Evolutionary conservation across 2,888 invertebrate genomes (phyloP), one percentile per base, ranked within the genome.

Genomic region (Octodonta nipae): DNA sequence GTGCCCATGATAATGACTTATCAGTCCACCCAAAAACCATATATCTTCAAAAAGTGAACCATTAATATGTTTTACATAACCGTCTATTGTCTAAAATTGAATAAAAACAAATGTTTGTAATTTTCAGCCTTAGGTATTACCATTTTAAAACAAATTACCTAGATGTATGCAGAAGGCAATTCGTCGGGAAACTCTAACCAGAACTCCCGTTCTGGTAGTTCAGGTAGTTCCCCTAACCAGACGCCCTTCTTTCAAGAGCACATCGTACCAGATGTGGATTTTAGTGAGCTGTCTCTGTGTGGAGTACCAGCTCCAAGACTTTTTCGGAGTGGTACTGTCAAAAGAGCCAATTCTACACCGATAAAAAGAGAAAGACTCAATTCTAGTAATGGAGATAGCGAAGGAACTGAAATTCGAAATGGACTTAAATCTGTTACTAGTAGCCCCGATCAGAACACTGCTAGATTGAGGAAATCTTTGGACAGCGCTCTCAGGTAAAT

Each of bases 291-390:
- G 12, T 50, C 52, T 6, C 41, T 58, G 24, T 55, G 51, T 29
- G 56, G 56, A n/a, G 45, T 44, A 14, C 43, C 50, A 11, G 52
- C 49, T n/a, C 47, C 47, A n/a, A 50, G 41, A 29, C 50, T 48
- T 33, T 50, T 43, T 29, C 47, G 60, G 30, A 58, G 58, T 5
- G 58, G 56, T 12, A 61, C 61, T 0, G 59, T 62, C 2, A 44
- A 55, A 32, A 46, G 60, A 37, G 57, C 53, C 2, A 51, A 45
- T 30, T 41, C 46, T 3, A 41, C 39, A 10, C 39, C 48, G 11
- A 34, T 41, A 12, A 49, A 47, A 34, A 43, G 49, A 24, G 47
- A 48, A 20, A 43, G 42, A 25, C 40, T 40, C 4, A 15, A 29
- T 3, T 5, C 25, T 1, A 34, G 24, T 33, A 37, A 26, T 24